Evolutionary conservation across 2,888 invertebrate species (phyloP).

Genomic region (Tipula vernalis): DNA sequence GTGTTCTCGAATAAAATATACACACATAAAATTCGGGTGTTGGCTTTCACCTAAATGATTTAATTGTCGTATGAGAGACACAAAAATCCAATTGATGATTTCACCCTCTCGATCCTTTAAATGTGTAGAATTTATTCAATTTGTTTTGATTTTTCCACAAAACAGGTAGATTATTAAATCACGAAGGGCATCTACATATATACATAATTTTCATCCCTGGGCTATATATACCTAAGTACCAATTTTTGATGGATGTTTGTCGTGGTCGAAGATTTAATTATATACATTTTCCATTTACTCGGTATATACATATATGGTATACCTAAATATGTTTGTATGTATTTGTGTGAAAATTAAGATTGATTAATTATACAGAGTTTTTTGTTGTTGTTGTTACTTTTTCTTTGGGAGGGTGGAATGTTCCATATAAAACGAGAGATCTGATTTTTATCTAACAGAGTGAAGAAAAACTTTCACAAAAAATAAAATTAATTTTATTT

Average conservation of each 20-base stretch:
- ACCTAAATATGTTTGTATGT: background rate
- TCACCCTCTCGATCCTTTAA: background rate
- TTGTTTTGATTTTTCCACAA: background rate
- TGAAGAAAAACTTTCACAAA: background rate
- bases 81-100: background rate
- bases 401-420: background rate
- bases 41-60: background rate
- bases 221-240: background rate
- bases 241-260: background rate
- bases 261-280: background rate
- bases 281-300: background rate
- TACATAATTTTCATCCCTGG: background rate
- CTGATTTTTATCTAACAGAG: background rate
- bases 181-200: background rate
- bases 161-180: background rate
- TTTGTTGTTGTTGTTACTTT: background rate
- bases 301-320: background rate
- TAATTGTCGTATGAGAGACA: background rate
- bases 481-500: background rate
- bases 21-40: background rate
- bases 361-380: background rate
- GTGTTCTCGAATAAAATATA: background rate
- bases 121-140: background rate
- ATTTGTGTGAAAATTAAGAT: background rate
- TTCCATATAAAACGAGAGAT: background rate